Base-by-base conservation (phyloP, 1,140 invertebrate species). In the Microplitis demolitor region DNA sequence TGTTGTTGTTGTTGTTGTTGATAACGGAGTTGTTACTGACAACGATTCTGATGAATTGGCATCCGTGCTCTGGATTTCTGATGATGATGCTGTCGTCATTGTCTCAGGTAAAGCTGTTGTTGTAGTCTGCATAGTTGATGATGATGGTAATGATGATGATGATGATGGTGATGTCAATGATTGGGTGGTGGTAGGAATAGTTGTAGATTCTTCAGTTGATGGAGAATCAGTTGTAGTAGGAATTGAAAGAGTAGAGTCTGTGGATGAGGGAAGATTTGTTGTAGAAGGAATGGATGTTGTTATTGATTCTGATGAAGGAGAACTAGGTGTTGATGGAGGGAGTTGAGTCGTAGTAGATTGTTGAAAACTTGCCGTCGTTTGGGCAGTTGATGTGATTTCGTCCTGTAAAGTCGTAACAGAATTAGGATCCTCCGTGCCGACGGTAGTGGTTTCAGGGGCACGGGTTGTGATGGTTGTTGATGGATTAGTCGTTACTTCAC, bases 341-440 rank as follows among this genome's bases (percentile, higher is more conserved):
- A 64, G 62, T 37, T 75, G 3, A 11, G 60, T 50, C 71, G 72
- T 76, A 63, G 78, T 80, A 69, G 69, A 58, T 74, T 76, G 76
- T 39, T 37, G 66, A 61, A 75, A 78, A 82, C 79, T 79, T 82
- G 82, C 85, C 84, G 85, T 87, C 85, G 78, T 75, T 87, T 87
- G 85, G 82, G 85, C 83, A 77, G 79, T 87, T 87, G 82, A 70
- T 79, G 80, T 74, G 67, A 81, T 83, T 72, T 79, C 76, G 78
- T 83, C 84, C 86, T 87, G 85, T 77, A 87, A 87, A 87, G 54
- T 82, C 79, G 78, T 79, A 87, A 87, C 74, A 77, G 82, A 45
- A 84, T 75, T 85, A 85, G 85, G 80, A 80, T 39, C 80, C 72
- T 81, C 76, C 62, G 76, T 72, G 11, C 39, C 11, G 66, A 11